These are phyloP conservation scores for Tarsius wallacei DNA, from an alignment of 2,797 vertebrate species.

Conservation along the genomic window DNA sequence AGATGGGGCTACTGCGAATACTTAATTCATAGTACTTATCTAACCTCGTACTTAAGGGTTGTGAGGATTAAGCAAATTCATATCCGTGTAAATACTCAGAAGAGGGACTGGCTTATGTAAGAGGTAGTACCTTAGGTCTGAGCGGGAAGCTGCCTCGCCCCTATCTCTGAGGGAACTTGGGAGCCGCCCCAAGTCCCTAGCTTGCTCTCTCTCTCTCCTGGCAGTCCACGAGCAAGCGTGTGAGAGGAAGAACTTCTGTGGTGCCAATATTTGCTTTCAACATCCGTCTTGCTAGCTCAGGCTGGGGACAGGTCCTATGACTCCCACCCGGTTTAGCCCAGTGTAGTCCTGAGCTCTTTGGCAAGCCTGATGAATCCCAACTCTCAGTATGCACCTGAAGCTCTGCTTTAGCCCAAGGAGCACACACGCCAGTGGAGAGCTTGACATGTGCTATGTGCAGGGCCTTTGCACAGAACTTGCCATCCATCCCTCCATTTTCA, in stretches of 20 bases:
- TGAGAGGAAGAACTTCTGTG: neutral
- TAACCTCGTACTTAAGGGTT: neutral
- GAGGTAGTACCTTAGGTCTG: neutral
- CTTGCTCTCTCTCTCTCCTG: neutral
- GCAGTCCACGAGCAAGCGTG: rapidly evolving
- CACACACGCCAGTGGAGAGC: neutral
- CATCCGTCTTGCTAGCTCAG: neutral
- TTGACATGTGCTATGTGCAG: rapidly evolving
- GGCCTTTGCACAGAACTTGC: neutral
- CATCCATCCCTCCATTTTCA: neutral
- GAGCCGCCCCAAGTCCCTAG: neutral
- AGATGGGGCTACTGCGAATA: rapidly evolving
- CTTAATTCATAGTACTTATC: neutral
- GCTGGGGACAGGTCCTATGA: neutral
- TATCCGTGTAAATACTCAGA: neutral
- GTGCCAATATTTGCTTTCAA: neutral
- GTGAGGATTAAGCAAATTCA: neutral
- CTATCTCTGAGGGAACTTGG: neutral
- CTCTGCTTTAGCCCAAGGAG: neutral
- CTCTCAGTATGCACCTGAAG: neutral
- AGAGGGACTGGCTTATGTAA: too few relatives aligned
- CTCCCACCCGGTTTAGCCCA: neutral
- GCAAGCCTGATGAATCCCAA: neutral
- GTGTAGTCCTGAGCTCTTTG: rapidly evolving
- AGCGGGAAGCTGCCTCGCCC: neutral